phyloP scores from a whole-genome alignment of 2,888 invertebrate species.

The Agrenia bidenticulata region DNA sequence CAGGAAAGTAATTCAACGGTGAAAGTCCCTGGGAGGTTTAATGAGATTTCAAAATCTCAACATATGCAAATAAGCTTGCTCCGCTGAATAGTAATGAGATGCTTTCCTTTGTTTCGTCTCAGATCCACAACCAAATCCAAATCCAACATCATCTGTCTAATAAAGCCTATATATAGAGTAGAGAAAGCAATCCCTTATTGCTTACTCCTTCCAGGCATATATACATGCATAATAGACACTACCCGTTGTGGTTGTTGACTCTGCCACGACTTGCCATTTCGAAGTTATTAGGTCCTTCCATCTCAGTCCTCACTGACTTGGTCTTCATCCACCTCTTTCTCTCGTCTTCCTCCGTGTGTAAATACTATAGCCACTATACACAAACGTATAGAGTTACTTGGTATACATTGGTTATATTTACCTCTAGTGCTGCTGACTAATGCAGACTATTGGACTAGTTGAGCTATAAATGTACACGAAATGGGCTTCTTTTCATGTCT shows the following conservation, averaged over 20 bases:
- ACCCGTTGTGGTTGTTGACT: constrained; percentile 10
- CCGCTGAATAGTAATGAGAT: constrained; percentile 48
- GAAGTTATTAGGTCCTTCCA: background rate
- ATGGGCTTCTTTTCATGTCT: no score
- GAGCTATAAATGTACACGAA: no score
- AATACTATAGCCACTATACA: no score
- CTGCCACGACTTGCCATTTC: constrained; percentile 4
- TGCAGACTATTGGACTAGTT: no score
- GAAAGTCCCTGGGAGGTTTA: constrained; percentile 35
- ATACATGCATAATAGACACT: no score
- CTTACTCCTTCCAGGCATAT: background rate
- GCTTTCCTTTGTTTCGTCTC: constrained; percentile 21
- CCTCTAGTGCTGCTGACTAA: no score
- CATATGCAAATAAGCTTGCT: constrained; percentile 43
- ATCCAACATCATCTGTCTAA: background rate
- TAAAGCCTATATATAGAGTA: background rate
- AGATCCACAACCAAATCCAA: no score
- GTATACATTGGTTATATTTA: no score
- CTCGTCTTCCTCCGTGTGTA: no score
- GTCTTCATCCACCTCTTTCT: no score
- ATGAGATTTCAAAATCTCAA: constrained; percentile 51
- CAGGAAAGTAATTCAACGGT: constrained; percentile 27
- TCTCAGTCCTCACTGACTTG: no score
- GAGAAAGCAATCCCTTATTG: background rate
- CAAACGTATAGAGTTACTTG: no score